These are phyloP conservation scores for Margarornis squamiger DNA, from an alignment of 2,797 vertebrate genomes.

Conservation along the genomic window DNA sequence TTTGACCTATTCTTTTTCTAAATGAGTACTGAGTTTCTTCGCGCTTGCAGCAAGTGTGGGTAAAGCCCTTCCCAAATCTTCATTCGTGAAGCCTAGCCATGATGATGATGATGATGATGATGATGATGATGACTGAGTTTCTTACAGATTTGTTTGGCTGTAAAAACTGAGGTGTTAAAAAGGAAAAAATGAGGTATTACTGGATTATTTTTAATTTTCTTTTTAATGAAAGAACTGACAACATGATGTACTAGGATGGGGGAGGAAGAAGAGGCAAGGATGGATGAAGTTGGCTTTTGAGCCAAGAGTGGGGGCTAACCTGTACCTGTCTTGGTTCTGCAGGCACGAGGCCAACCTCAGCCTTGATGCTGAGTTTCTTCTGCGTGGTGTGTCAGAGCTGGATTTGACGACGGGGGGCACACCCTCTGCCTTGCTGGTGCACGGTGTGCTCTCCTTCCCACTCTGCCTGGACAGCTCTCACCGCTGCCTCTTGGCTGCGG, in stretches of 20 bases:
- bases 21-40: not conserved
- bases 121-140: not conserved
- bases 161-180: not conserved
- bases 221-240: not conserved
- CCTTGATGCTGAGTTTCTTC: slow-evolving; percentile 64
- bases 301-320: not conserved
- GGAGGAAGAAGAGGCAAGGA: not conserved
- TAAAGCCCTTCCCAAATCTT: too few relatives aligned
- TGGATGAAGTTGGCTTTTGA: not conserved
- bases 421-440: slow-evolving; percentile 75
- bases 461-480: slow-evolving; percentile 71
- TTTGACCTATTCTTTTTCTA: not conserved
- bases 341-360: slow-evolving; percentile 69
- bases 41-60: too few relatives aligned
- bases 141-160: not conserved
- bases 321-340: slow-evolving; percentile 15
- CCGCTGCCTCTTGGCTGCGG: slow-evolving; percentile 71
- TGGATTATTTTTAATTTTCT: not conserved
- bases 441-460: slow-evolving; percentile 70
- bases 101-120: too few relatives aligned
- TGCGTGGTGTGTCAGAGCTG: slow-evolving; percentile 63
- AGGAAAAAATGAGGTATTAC: not conserved
- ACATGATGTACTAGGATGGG: not conserved
- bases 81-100: too few relatives aligned
- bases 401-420: slow-evolving; percentile 62